Base-by-base conservation (phyloP, 2,888 invertebrate species). In the Diachrysia chrysitis region DNA sequence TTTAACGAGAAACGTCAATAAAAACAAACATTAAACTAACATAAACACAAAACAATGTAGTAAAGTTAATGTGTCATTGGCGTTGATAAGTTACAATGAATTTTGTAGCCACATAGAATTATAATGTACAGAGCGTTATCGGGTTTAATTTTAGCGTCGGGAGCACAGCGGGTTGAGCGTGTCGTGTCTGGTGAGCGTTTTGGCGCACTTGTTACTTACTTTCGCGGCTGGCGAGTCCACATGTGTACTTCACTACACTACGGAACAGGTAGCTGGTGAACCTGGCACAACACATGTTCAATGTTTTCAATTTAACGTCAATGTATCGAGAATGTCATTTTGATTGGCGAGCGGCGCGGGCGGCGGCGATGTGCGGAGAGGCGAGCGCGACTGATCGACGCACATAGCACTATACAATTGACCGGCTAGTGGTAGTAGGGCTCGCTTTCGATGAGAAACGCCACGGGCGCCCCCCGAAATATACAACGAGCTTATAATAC, bases 171-270 rank as follows among this genome's bases (percentile, higher is more conserved):
- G 69, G 64, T 60, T 63, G 58, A 60, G 42, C 59, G 62, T 19
- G 54, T 59, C 35, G 58, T 37, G 60, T 51, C 57, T 55, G 57
- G 37, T 58, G 60, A 25, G 61, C 51, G 54, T 51, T 57, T 66
- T 48, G 46, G 62, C 58, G 63, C 58, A 66, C 64, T 58, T 69
- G 19, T 21, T 81, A 95, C 95, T 95, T 87, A 95, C 95, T 95
- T 91, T 94, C 92, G 84, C 91, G 90, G 87, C 92, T 92, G 83
- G 92, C 91, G 71, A 93, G 88, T 84, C 95, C 95, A 90, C 94
- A 93, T 92, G 95, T 94, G 89, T 95, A 95, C 83, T 92, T 94
- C 85, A 94, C 92, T 76, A 95, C 91, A 89, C 94, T 94, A 85
- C 93, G 90, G 80, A 93, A 93, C 86, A 95, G 87, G 86, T 94